Evolutionary conservation across 2,113 vertebrate species (phyloP), one percentile per base, ranked within the genome.

Genomic region (Dryoscopus gambensis): DNA sequence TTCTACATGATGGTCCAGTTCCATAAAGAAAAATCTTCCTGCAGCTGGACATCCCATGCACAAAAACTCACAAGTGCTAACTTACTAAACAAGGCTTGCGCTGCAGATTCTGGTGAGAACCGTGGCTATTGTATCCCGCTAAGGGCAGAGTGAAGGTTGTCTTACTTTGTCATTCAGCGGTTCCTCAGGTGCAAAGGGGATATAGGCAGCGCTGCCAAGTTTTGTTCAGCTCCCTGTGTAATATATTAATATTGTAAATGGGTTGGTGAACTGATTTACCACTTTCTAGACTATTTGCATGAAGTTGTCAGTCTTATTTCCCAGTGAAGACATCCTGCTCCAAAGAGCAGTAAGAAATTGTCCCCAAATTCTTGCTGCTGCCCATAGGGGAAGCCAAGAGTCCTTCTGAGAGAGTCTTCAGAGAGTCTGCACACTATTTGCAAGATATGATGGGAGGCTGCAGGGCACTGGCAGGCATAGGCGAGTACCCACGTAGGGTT

Each of bases 391-490:
- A 94, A 90, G 85, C 77, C 84, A 95, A 37, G 76, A 77, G 47
- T 56, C 85, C 79, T 93, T 75, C 82, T 86, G 83, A 85, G 83
- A 90, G 71, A 91, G 33, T 21, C 62, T 81, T 68, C 40, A 56
- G 62, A 91, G 68, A 93, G 44, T 71, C 64, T 94, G 67, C 92
- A 92, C n/a, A 27, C 31, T 89, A 65, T 85, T 96, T 95, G 87
- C 90, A 85, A 90, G 67, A 73, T 84, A 70, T 24, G 71, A 90
- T 75, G 81, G 70, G 75, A 96, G 70, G 93, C 93, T 96, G 94
- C 94, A 63, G 91, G 93, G 94, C 91, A 92, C 91, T 95, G 90
- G 93, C 93, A 96, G 85, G 90, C 91, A 96, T 7, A 91, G 93
- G 52, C 89, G 9, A 50, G 76, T 92, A 88, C 71, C 39, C 39